Percentiles rank a stretch among this genome's conserved stretches.
Evolutionary conservation across 2,113 vertebrate genomes (phyloP).

Genomic region (Callaeas wilsoni): DNA sequence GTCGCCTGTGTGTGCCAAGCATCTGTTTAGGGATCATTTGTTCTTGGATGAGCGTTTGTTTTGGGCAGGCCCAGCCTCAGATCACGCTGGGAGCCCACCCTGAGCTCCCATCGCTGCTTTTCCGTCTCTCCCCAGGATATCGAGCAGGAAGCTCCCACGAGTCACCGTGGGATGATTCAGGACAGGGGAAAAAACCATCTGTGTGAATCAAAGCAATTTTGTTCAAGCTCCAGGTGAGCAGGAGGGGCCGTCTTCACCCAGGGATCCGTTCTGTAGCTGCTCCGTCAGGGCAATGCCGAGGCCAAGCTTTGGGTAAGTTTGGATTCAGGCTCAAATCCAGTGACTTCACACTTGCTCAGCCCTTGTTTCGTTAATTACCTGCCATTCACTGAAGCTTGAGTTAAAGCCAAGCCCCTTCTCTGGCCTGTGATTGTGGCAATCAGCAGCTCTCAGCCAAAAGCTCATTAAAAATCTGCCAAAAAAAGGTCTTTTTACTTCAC

Average conservation of each 20-base stretch:
- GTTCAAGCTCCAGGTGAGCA: neutral
- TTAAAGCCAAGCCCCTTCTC: neutral
- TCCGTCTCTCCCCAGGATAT: neutral
- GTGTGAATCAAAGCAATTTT: neutral
- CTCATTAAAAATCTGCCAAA: neutral
- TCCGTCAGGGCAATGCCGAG: rapidly evolving
- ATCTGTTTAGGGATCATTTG: neutral
- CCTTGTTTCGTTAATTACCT: neutral
- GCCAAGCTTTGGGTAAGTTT: neutral
- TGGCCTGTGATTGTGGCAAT: neutral
- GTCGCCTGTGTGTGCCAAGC: neutral
- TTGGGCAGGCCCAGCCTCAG: neutral
- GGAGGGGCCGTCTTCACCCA: neutral
- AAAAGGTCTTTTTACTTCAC: neutral
- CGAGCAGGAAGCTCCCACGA: neutral
- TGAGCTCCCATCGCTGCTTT: neutral
- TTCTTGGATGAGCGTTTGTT: neutral
- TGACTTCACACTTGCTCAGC: neutral
- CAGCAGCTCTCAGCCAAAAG: neutral
- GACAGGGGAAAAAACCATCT: neutral
- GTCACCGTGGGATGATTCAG: neutral
- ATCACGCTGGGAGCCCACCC: neutral
- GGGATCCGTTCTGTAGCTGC: neutral
- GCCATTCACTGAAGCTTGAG: neutral
- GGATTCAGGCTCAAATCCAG: neutral